Base-by-base conservation (phyloP, 2,888 invertebrate genomes). In the Meteorus cinctellus region DNA sequence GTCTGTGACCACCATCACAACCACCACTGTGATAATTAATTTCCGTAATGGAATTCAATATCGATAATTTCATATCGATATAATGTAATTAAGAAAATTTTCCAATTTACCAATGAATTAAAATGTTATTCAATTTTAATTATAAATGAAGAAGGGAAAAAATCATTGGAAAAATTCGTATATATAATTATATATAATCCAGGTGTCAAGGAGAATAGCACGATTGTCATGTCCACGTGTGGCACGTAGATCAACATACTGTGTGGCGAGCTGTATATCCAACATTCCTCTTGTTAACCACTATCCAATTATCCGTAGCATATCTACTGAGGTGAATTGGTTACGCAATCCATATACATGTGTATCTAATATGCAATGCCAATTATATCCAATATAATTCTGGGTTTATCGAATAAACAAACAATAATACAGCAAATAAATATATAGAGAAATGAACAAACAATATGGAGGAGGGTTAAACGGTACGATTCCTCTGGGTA, bases 221-320 rank as follows among this genome's bases (percentile, higher is more conserved):
- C 36, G 65, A 36, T 65, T 65, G 65, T 36, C 65, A 65, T n/a
- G 36, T 16, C 19, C 36, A 31, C 36, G 34, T 65, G 34, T 34
- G 34, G 36, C 31, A 34, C 34, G 41, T n/a, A 14, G 48, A 48
- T 48, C 48, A 48, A n/a, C 48, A 48, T 48, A 48, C 48, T 48
- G 48, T 48, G 16, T 14, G 48, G 48, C 4, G 34, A 63, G 12
- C 8, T 19, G n/a, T 31, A 63, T 69, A 69, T 69, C 34, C 51
- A 34, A 75, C 48, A 62, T 80, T 74, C 67, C 77, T 60, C 69
- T 41, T 51, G 70, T 62, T 74, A 76, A 77, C 80, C 77, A 70
- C 79, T n/a, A 77, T 78, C 75, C 79, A 83, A 82, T 82, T 83
- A 81, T 80, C 79, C 78, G 81, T 79, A 71, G 81, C 79, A 82